phyloP scores from a whole-genome alignment of 2,888 invertebrate species.

The Imbricaverruca yamaguchii region DNA sequence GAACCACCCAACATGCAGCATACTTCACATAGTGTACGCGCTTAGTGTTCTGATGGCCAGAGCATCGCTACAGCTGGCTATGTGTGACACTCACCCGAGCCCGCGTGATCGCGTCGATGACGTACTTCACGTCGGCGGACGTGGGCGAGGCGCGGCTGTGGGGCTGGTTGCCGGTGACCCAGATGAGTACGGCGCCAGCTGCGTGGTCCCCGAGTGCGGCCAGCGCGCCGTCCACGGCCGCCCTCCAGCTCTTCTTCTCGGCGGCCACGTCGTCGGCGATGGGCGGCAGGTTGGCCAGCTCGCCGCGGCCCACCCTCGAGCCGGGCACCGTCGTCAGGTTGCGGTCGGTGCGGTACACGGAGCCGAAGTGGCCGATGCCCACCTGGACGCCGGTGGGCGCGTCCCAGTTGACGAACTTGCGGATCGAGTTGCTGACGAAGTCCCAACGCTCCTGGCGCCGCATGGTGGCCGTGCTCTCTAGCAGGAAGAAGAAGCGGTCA shows the following conservation, averaged over 20 bases:
- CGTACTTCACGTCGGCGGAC: not conserved
- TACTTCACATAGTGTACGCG: too few species aligned
- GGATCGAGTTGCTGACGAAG: slow-evolving; percentile 51
- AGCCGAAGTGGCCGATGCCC: slow-evolving; percentile 36
- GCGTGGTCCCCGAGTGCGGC: not conserved
- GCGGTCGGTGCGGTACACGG: slow-evolving; percentile 27
- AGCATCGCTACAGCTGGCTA: too few species aligned
- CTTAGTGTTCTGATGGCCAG: too few species aligned
- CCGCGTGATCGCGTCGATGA: not conserved
- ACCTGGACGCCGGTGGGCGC: slow-evolving; percentile 42
- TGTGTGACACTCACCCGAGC: too few species aligned
- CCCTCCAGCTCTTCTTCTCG: not conserved
- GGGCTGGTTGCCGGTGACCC: not conserved
- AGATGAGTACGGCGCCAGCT: not conserved
- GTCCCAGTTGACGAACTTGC: slow-evolving; percentile 53
- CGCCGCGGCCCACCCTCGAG: not conserved
- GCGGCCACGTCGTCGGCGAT: not conserved
- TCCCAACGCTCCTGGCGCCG: slow-evolving; percentile 50
- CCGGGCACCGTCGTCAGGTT: slow-evolving; percentile 29
- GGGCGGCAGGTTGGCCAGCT: not conserved
- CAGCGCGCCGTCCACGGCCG: not conserved
- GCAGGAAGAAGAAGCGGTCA: slow-evolving; percentile 4
- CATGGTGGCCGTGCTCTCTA: not conserved
- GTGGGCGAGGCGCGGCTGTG: not conserved
- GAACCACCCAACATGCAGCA: too few species aligned